phyloP scores from a whole-genome alignment of 2,113 vertebrate species.

The Gymnarchus niloticus region DNA sequence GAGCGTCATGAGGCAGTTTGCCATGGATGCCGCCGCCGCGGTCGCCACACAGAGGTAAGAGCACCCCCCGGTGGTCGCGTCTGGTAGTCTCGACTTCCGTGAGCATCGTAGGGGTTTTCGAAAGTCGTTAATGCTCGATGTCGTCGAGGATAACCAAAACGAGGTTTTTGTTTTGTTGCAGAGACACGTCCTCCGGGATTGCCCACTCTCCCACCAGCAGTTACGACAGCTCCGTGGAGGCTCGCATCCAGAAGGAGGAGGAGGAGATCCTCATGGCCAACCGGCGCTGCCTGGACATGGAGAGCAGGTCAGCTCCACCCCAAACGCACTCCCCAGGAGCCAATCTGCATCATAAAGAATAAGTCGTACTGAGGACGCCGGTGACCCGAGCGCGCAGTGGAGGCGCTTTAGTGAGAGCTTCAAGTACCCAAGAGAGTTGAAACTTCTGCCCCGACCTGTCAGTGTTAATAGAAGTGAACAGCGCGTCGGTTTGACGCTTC shows the following conservation, averaged over 20 bases:
- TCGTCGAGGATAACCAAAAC: background rate
- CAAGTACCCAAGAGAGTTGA: background rate
- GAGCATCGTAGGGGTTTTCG: background rate
- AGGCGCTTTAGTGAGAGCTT: background rate
- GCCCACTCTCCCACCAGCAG: constrained; percentile 87
- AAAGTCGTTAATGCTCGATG: constrained; percentile 1
- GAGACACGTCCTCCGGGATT: constrained; percentile 77
- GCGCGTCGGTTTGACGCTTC: background rate
- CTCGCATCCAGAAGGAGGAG: constrained; percentile 94
- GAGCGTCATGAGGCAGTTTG: constrained; percentile 97
- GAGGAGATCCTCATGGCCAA: constrained; percentile 97
- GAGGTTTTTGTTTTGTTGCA: constrained; percentile 36
- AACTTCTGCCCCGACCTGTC: background rate
- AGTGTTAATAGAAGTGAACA: background rate
- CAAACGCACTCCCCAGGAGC: background rate
- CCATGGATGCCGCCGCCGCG: constrained; percentile 87
- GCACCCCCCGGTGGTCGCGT: no score
- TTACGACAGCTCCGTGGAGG: constrained; percentile 90
- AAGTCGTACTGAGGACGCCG: background rate
- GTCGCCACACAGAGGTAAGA: constrained; percentile 91
- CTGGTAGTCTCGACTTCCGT: background rate
- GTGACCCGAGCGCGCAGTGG: background rate
- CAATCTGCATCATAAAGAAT: background rate
- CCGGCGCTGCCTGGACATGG: constrained; percentile 94
- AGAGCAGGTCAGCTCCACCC: constrained; percentile 75